Evolutionary conservation across 2,797 vertebrate species (phyloP), one percentile per base, ranked within the genome.

Genomic region (Acanthurus leucopareius): DNA sequence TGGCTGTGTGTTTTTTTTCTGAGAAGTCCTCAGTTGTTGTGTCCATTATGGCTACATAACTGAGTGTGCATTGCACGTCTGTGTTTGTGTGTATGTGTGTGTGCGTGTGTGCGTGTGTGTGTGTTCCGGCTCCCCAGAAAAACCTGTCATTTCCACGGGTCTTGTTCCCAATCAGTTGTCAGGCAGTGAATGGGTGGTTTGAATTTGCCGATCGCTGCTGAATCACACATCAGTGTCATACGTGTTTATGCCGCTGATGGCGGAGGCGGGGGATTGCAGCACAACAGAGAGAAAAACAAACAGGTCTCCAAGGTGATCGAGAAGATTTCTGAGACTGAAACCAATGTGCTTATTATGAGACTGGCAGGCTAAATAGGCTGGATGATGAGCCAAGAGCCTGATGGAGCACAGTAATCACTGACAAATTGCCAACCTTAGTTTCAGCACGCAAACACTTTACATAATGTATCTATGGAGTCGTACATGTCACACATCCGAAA

Each of bases 281-380:
- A 78, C 69, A 88, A 78, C 61, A 77, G 82, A 60, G 72, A 81
- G 76, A 81, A 89, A 91, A 92, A 93, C 86, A 92, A 94, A 93
- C 88, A 91, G 89, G 91, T 94, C 91, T 91, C 91, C 90, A 90
- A 92, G 88, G 92, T 91, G 91, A 94, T 86, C 5, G 67, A 67
- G 88, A 84, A 80, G 69, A 89, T 91, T 91, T 92, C 89, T 84
- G 82, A 86, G 83, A 80, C 84, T 80, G 86, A 89, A 92, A 93
- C 91, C 90, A 90, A 91, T 82, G 90, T 86, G 91, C 86, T 85
- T 89, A 92, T 92, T 91, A 89, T 89, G 83, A 91, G 77, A 79
- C 78, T 88, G 89, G 82, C 91, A 86, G 86, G 65, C 82, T 89
- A 88, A 90, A 90, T 78, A 88, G 86, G 85, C 76, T 85, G 79